Base-by-base conservation (phyloP, 2,797 vertebrate species). In the Epinephelus awoara region DNA sequence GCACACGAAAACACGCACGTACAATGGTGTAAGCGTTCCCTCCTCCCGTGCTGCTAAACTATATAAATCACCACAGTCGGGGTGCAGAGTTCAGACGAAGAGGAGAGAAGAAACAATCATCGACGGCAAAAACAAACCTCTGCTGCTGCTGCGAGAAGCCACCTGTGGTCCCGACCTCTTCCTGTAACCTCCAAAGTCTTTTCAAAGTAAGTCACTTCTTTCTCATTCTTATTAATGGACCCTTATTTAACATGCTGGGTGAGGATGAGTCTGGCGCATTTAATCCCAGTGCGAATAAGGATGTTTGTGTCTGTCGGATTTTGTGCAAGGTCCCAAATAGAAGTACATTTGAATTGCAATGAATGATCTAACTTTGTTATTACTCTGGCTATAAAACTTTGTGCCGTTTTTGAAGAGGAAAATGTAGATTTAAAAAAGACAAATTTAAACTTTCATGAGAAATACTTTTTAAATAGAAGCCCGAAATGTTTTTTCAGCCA, bases 1-100 rank as follows among this genome's bases (percentile, higher is more conserved):
- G 27, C 64, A 52, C 19, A 54, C 17, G 0, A 23, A 42, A 54
- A 38, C 27, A 14, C 23, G 1, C 59, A 10, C 49, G 29, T 25
- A 3, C 23, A 3, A 2, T 15, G 56, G 44, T 52, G 64, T 29
- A 13, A 68, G 67, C 82, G 90, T 90, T 88, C 90, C 92, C 83
- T 82, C 46, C 82, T 40, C 63, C 59, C 46, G 25, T 63, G 55
- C 51, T 23, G 80, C 61, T 65, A 9, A 80, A 80, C 77, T 87
- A 91, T 94, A 94, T 92, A 94, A 94, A 89, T 83, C 67, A 44
- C 55, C 67, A 38, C 67, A 50, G 82, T 50, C 21, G 66, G 75
- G 77, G 83, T 50, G 67, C 76, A 75, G 86, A 78, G 54, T 10
- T 3, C 17, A 67, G 52, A 10, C 44, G 38, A 59, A 75, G 13